Percentiles rank a stretch among this genome's conserved stretches.
These are phyloP conservation scores for Nasonovia ribisnigri DNA, from an alignment of 2,888 invertebrate genomes.

Conservation along the genomic window DNA sequence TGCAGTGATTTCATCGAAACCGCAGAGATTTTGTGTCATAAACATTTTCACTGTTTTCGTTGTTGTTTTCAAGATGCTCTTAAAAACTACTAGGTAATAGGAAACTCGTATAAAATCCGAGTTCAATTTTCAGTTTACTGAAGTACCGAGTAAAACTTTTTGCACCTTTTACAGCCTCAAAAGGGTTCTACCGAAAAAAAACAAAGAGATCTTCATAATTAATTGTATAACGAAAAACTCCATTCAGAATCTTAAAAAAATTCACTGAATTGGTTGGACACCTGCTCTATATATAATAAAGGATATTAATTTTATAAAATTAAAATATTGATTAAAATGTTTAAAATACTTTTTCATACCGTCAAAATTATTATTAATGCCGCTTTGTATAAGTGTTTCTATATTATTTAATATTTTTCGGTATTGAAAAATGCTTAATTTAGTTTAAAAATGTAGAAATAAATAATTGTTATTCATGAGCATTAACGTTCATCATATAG, in stretches of 20 bases:
- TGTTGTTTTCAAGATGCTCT: not conserved
- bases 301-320: not conserved
- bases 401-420: not conserved
- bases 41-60: not conserved
- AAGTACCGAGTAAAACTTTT: not conserved
- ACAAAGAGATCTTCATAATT: not conserved
- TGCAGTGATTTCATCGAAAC: not conserved
- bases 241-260: not conserved
- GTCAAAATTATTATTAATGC: not conserved
- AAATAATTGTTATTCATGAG: not conserved
- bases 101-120: not conserved
- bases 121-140: not conserved
- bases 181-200: not conserved
- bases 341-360: not conserved
- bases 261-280: not conserved
- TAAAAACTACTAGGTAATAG: not conserved
- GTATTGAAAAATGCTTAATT: not conserved
- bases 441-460: not conserved
- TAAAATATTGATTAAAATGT: not conserved
- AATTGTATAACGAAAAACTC: not conserved
- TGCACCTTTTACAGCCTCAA: not conserved
- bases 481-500: not conserved
- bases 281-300: not conserved
- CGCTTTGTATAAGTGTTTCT: not conserved
- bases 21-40: rapidly evolving